Evolutionary conservation across 2,888 invertebrate genomes (phyloP).

Genomic region (Proisotoma minuta): DNA sequence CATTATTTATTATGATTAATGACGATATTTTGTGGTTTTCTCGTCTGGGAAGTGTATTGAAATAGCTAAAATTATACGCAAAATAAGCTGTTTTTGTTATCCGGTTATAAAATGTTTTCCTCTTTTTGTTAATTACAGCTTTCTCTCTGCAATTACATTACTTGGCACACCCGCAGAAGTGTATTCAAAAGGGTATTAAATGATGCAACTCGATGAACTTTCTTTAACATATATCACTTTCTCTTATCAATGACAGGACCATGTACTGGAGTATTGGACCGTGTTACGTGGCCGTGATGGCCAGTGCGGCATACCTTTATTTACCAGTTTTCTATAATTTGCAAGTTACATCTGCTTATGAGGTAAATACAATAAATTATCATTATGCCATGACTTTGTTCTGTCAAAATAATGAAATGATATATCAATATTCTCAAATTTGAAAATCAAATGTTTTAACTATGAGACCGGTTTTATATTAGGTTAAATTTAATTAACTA

Average conservation of each 20-base stretch:
- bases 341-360: conserved; percentile 49
- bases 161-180: conserved; percentile 73
- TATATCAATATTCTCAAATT: no score
- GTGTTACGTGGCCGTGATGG: conserved; percentile 33
- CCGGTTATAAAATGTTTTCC: conserved; percentile 13
- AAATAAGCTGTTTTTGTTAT: background rate
- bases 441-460: no score
- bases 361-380: conserved; percentile 43
- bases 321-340: conserved; percentile 48
- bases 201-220: no score
- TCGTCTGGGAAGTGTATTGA: no score
- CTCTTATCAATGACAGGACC: conserved; percentile 71
- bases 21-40: no score
- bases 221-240: background rate
- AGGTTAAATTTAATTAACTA: no score
- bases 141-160: conserved; percentile 84
- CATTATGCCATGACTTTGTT: background rate
- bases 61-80: no score
- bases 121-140: conserved; percentile 58
- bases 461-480: no score
- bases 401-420: background rate
- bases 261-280: conserved; percentile 63
- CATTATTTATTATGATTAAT: no score
- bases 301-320: conserved; percentile 44
- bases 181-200: conserved; percentile 19